Base-by-base conservation (phyloP, 2,113 vertebrate species). In the Morphnarchus princeps region DNA sequence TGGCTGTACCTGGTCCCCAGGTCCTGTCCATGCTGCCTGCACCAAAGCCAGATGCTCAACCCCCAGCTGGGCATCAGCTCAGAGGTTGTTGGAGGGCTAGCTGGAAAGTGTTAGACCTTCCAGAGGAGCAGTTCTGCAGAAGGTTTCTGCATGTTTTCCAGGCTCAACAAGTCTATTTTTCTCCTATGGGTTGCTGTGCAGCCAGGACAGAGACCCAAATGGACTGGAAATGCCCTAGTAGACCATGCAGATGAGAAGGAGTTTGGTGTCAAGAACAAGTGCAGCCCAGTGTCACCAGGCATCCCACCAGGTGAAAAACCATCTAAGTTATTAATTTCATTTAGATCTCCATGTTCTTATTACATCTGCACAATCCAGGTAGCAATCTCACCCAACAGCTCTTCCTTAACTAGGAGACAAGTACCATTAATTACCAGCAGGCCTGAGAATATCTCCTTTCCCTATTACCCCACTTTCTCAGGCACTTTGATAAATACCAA, bases 141-240 rank as follows among this genome's bases (percentile, higher is more conserved):
- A 92, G 8, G 16, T n/a, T 67, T 67, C 21, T 66, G 5, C 4
- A 1, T 4, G 2, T 10, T 36, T 16, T 31, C 3, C 6, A 38
- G 26, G 20, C 47, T 22, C 31, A 28, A 3, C 15, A 42, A 70
- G 13, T 13, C 36, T 54, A 3, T 22, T 90, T 89, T 3, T 21
- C n/a, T 61, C 22, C 32, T n/a, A 6, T 4, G 17, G 2, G 6
- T 8, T 65, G 47, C 15, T 57, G 18, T 21, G 13, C 1, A 2
- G 43, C n/a, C 55, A 67, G 24, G 15, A 85, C 49, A 62, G n/a
- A 88, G 26, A 36, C 40, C 7, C n/a, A 61, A 8, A 47, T 1
- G 6, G 28, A 32, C 24, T 69, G 62, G 14, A 61, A 82, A 82
- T 10, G 25, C 16, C 78, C 11, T 43, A 32, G 47, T 0, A 61